phyloP scores from a whole-genome alignment of 1,140 invertebrate species.

The Asbolus verrucosus region DNA sequence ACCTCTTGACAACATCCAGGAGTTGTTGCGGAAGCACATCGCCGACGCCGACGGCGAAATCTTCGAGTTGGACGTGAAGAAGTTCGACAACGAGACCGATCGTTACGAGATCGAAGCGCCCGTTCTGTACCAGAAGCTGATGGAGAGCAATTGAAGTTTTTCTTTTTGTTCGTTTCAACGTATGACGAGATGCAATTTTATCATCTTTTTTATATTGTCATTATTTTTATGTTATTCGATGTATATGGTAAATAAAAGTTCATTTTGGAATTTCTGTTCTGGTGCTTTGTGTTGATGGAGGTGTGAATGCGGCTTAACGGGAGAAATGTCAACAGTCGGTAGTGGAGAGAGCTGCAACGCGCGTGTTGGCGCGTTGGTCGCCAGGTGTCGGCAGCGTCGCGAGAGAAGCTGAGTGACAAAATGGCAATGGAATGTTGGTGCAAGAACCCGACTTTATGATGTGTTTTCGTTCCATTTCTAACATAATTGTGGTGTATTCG shows the following conservation, averaged over 20 bases:
- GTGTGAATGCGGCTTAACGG: neutral
- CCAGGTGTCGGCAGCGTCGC: slow-evolving; percentile 15
- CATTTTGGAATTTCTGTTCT: neutral
- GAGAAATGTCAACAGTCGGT: no score
- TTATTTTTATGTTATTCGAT: neutral
- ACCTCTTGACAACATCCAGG: slow-evolving; percentile 3
- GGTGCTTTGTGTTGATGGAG: no score
- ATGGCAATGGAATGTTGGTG: slow-evolving; percentile 62
- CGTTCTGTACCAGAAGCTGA: slow-evolving; percentile 10
- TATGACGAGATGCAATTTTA: slow-evolving; percentile 40
- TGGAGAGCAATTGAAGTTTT: neutral
- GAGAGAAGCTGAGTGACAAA: slow-evolving; percentile 59
- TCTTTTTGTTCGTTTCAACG: neutral
- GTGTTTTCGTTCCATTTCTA: slow-evolving; percentile 51
- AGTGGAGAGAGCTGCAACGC: no score
- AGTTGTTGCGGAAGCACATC: slow-evolving; percentile 41
- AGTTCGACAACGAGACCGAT: slow-evolving; percentile 7
- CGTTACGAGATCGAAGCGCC: slow-evolving; percentile 49
- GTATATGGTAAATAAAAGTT: neutral
- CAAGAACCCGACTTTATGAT: slow-evolving; percentile 57
- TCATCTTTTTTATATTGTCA: neutral
- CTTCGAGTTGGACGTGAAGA: slow-evolving; percentile 39
- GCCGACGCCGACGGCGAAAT: slow-evolving; percentile 42
- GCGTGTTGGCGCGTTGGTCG: slow-evolving; percentile 13
- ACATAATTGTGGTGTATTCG: slow-evolving; percentile 40